A percentile compares a stretch with the other conserved stretches of the same genome.
Conservation (phyloP, 2,888 invertebrate genomes). For the Catocala sponsa region DNA sequence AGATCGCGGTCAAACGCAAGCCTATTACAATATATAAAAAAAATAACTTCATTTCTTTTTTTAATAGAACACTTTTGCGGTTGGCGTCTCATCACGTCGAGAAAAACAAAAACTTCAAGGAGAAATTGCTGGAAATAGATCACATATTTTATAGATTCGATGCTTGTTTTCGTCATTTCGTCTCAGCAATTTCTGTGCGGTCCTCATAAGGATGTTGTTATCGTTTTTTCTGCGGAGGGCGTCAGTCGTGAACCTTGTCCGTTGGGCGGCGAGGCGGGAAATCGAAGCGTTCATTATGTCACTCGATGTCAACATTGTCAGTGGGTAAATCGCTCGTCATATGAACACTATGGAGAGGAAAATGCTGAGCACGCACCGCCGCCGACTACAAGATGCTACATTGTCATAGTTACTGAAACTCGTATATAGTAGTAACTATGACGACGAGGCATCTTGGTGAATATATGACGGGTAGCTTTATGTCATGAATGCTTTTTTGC, state of each 20-base stretch:
- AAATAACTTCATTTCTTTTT: too few species aligned
- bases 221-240: conserved; percentile 40
- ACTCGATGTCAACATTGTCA: conserved; percentile 33
- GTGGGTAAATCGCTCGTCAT: conserved; percentile 42
- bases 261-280: conserved; percentile 48
- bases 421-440: too few species aligned
- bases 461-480: too few species aligned
- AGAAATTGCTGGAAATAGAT: neutral
- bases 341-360: conserved; percentile 27
- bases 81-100: too few species aligned
- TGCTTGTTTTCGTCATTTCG: conserved; percentile 8
- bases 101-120: too few species aligned
- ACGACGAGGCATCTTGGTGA: too few species aligned
- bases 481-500: too few species aligned
- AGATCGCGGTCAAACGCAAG: too few species aligned
- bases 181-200: conserved; percentile 22
- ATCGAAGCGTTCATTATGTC: conserved; percentile 46
- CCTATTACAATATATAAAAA: too few species aligned
- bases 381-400: too few species aligned
- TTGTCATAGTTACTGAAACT: too few species aligned
- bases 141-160: conserved; percentile 5
- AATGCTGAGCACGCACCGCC: conserved; percentile 35
- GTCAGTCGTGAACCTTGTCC: conserved; percentile 30
- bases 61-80: too few species aligned
- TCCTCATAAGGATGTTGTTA: conserved; percentile 37